Evolutionary conservation across 2,113 vertebrate genomes (phyloP), one percentile per base, ranked within the genome.

Genomic region (Setophaga petechia): DNA sequence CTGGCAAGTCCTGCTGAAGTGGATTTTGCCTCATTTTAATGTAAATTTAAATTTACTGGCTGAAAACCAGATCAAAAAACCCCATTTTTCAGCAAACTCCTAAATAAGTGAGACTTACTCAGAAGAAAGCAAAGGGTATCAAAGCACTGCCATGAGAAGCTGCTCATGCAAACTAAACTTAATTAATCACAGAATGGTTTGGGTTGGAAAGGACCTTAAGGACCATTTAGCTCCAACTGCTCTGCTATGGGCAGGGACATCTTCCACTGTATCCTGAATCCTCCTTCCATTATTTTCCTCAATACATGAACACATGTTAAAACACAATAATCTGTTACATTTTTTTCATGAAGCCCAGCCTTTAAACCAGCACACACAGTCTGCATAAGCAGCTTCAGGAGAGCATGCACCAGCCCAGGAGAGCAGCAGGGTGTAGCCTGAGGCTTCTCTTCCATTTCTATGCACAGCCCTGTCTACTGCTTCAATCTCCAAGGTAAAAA

Each of bases 321-420:
- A 83, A 27, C 1, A 5, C 33, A 23, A 41, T 4, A 18, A 16
- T 0, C 1, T 3, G 18, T 12, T 0, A 1, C 1, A 20, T 31
- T 92, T 79, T 46, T 46, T 62, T 16, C 12, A 12, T 2, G 2
- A 35, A 72, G 14, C 18, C 25, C 66, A 77, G 59, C 8, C 47
- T n/a, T 15, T 6, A 30, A 71, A 37, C 5, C 31, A 28, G 30
- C 5, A 41, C 72, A 27, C 13, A 4, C 3, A 43, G 66, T 0
- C 39, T 33, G 10, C 18, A 15, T 9, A 5, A 57, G 37, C 35
- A 79, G 47, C n/a, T 15, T 57, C 37, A 12, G 28, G 25, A 2
- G 6, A 9, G 3, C 0, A 0, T 31, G 37, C 1, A 4, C 8
- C 46, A 67, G 66, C 61, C 73, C 23, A 41, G 37, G 19, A 54